phyloP scores from a whole-genome alignment of 2,888 invertebrate genomes.

The Thereva unica region DNA sequence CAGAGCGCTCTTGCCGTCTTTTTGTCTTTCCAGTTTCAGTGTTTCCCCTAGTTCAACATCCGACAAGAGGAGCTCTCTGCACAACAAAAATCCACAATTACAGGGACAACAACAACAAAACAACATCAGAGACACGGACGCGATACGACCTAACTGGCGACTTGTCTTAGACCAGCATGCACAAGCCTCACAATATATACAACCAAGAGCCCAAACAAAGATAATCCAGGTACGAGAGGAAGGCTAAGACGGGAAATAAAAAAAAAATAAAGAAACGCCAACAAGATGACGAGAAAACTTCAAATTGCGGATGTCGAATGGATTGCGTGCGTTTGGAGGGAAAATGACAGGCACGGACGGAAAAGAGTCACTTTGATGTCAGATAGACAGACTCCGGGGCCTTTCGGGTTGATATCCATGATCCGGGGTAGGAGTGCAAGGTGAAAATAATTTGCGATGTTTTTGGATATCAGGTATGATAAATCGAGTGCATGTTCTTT shows the following conservation, averaged over 20 bases:
- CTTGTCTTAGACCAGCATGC: conserved; percentile 20
- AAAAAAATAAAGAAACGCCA: conserved; percentile 2
- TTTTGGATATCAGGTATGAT: conserved; percentile 7
- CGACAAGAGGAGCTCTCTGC: conserved; percentile 22
- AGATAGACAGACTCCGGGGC: neutral
- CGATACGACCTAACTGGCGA: conserved; percentile 23
- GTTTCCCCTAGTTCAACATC: conserved; percentile 33
- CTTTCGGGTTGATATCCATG: neutral
- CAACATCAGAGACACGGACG: conserved; percentile 17
- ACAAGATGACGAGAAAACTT: conserved; percentile 38
- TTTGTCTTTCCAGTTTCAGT: conserved; percentile 38
- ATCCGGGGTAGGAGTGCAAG: conserved; percentile 7
- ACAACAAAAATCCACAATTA: conserved; percentile 29
- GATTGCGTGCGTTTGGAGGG: conserved; percentile 36
- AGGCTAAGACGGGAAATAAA: conserved; percentile 26
- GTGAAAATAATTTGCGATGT: conserved; percentile 29
- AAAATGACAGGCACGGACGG: conserved; percentile 38
- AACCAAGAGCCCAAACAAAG: conserved; percentile 4
- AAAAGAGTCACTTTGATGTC: conserved; percentile 23
- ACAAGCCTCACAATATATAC: neutral
- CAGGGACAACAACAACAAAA: conserved; percentile 23
- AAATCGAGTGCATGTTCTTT: conserved; percentile 1
- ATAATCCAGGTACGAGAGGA: conserved; percentile 22
- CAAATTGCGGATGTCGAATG: conserved; percentile 40
- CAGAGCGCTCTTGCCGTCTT: conserved; percentile 39